phyloP scores from a whole-genome alignment of 2,797 vertebrate genomes.

The Rachycentron canadum region DNA sequence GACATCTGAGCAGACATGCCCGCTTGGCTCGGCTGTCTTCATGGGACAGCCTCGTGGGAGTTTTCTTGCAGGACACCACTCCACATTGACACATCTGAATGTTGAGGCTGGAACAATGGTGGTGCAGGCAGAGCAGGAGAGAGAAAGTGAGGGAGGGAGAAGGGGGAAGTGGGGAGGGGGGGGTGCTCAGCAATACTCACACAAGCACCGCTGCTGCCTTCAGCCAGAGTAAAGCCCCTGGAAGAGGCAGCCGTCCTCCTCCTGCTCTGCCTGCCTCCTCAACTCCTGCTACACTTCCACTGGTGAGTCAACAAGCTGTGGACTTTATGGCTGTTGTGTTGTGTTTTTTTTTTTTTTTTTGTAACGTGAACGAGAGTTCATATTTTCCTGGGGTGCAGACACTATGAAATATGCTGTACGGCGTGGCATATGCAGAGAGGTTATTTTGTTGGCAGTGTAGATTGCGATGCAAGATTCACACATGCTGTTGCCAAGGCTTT shows the following conservation, averaged over 20 bases:
- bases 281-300: constrained; percentile 37
- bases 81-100: constrained; percentile 40
- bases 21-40: not conserved
- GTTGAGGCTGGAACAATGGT: constrained; percentile 27
- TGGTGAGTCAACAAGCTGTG: constrained; percentile 62
- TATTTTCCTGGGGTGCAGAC: constrained; percentile 21
- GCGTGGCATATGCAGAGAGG: constrained; percentile 57
- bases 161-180: constrained; percentile 13
- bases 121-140: constrained; percentile 50
- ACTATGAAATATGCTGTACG: constrained; percentile 28
- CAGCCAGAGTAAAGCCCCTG: constrained; percentile 50
- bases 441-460: constrained; percentile 44
- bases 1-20: not conserved
- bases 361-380: constrained; percentile 2
- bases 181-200: constrained; percentile 40
- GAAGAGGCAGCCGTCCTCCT: constrained; percentile 42
- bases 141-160: constrained; percentile 35
- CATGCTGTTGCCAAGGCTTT: constrained; percentile 61
- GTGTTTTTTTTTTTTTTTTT: not conserved
- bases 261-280: constrained; percentile 28
- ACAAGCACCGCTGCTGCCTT: constrained; percentile 50
- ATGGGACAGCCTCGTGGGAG: not conserved
- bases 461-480: constrained; percentile 49
- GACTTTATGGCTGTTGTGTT: constrained; percentile 16
- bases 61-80: constrained; percentile 3